Evolutionary conservation across 1,140 invertebrate species (phyloP).

Genomic region (Microplitis mediator): DNA sequence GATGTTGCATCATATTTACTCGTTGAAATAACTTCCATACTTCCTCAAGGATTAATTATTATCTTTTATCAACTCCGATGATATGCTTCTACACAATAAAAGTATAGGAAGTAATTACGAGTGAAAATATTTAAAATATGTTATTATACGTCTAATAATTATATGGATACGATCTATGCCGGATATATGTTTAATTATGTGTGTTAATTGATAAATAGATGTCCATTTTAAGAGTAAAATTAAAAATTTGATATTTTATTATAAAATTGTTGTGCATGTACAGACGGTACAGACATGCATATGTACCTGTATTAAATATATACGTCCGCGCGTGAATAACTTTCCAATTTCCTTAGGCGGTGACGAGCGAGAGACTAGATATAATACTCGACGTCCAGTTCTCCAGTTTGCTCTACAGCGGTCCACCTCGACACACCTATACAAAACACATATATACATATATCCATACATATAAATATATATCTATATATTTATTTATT

Average conservation of each 20-base stretch:
- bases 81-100: not conserved
- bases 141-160: no score
- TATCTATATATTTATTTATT: not conserved
- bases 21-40: constrained; percentile 59
- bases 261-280: not conserved
- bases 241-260: not conserved
- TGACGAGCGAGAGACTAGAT: not conserved
- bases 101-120: not conserved
- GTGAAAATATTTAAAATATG: no score
- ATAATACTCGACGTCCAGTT: constrained; percentile 14
- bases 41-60: constrained; percentile 36
- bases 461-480: not conserved
- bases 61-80: not conserved
- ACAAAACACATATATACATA: not conserved
- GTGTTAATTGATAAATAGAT: no score
- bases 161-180: no score
- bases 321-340: constrained; percentile 17
- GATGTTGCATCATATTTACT: constrained; percentile 53
- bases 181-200: no score
- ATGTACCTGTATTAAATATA: not conserved
- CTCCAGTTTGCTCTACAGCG: not conserved
- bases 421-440: not conserved
- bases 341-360: constrained; percentile 36
- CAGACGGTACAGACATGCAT: not conserved
- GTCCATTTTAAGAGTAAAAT: no score